A percentile compares a stretch with the other conserved stretches of the same genome.
These are phyloP conservation scores for Vannuccia rotundouncinata DNA, from an alignment of 2,888 invertebrate species.

Conservation along the genomic window DNA sequence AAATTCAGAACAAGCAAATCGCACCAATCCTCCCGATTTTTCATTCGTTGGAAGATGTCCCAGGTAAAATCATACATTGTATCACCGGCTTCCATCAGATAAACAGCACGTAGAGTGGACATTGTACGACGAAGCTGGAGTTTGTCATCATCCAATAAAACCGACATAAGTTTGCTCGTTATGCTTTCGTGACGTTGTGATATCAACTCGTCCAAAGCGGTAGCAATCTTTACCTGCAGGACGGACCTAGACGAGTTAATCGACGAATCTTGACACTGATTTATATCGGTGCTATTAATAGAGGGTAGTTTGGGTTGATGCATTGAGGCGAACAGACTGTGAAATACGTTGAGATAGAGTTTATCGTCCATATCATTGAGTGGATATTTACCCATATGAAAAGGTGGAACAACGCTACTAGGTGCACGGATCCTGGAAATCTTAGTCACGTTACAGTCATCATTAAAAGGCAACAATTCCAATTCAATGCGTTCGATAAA, in stretches of 20 bases:
- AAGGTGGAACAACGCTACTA: neutral
- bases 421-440: neutral
- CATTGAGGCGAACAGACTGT: neutral
- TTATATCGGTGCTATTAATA: neutral
- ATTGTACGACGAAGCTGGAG: neutral
- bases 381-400: neutral
- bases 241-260: neutral
- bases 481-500: neutral
- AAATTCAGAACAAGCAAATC: slow-evolving; percentile 49
- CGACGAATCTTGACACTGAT: neutral
- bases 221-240: neutral
- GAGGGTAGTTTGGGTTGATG: neutral
- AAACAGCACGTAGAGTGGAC: slow-evolving; percentile 42
- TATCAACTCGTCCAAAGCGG: neutral
- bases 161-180: neutral
- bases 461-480: neutral
- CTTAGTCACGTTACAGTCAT: neutral
- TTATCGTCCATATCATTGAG: neutral
- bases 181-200: neutral
- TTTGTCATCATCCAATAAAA: neutral
- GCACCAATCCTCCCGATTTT: slow-evolving; percentile 47
- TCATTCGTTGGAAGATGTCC: slow-evolving; percentile 52
- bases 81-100: slow-evolving; percentile 56
- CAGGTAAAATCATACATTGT: slow-evolving; percentile 55
- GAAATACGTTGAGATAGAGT: neutral